Conservation (phyloP, 2,797 vertebrate genomes). For the Mycteria americana region DNA sequence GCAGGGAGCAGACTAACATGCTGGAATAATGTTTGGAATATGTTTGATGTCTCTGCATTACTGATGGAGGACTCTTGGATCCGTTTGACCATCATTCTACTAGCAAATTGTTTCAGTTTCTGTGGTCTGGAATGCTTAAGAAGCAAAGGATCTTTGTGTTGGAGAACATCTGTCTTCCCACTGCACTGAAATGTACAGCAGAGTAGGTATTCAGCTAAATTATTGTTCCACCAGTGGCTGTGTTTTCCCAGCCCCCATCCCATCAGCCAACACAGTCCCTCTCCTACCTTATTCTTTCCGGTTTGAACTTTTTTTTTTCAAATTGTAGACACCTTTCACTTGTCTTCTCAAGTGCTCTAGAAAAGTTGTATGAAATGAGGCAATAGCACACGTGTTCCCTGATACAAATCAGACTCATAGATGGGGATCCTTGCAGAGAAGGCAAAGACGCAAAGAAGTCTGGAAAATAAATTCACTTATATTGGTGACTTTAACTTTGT, state of each 20-base stretch:
- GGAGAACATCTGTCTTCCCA: background rate
- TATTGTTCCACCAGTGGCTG: background rate
- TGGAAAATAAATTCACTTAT: background rate
- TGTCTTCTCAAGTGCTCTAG: background rate
- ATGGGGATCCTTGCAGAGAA: background rate
- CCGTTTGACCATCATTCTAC: background rate
- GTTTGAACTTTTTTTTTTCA: background rate
- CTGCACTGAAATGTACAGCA: background rate
- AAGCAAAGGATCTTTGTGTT: background rate
- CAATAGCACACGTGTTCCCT: background rate
- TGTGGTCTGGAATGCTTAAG: background rate
- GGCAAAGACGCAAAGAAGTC: background rate
- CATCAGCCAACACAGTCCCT: background rate
- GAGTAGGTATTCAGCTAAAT: background rate
- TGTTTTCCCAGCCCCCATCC: background rate
- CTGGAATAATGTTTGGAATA: background rate
- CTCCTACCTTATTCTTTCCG: background rate
- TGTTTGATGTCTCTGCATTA: background rate
- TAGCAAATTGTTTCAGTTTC: background rate
- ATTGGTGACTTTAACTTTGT: background rate
- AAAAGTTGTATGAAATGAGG: background rate
- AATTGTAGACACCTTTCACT: background rate
- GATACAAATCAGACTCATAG: background rate
- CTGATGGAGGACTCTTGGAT: background rate
- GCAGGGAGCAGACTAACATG: background rate